phyloP scores from a whole-genome alignment of 2,888 invertebrate genomes.

The Sesamia inferens region DNA sequence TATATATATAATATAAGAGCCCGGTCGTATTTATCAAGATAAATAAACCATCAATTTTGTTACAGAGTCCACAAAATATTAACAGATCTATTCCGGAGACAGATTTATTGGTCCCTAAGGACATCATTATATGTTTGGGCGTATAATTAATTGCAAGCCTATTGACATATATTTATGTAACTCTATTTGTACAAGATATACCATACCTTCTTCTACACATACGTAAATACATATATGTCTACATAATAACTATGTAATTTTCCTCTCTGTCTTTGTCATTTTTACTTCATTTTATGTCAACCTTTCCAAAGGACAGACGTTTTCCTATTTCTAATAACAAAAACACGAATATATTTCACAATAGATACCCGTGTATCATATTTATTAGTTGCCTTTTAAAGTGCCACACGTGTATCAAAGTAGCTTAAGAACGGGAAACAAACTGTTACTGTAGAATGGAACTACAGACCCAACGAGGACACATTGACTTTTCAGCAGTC shows the following conservation, averaged over 20 bases:
- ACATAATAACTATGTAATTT: neutral
- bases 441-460: constrained; percentile 23
- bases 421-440: constrained; percentile 15
- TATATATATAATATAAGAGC: constrained; percentile 13
- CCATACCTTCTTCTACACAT: neutral
- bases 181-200: neutral
- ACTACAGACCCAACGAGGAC: constrained; percentile 19
- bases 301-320: neutral
- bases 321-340: neutral
- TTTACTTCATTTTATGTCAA: neutral
- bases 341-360: neutral
- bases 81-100: constrained; percentile 44
- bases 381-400: neutral
- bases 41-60: constrained; percentile 46
- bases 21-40: constrained; percentile 35
- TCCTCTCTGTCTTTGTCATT: neutral
- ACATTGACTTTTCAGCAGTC: constrained; percentile 36
- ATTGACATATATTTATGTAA: constrained; percentile 25
- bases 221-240: neutral
- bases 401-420: constrained; percentile 18
- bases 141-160: constrained; percentile 52
- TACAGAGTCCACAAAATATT: constrained; percentile 51
- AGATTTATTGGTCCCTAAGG: constrained; percentile 52
- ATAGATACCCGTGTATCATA: neutral
- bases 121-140: constrained; percentile 50